A percentile compares a stretch with the other conserved stretches of the same genome.
Evolutionary conservation across 2,888 invertebrate genomes (phyloP).

Genomic region (Apantesis nais): DNA sequence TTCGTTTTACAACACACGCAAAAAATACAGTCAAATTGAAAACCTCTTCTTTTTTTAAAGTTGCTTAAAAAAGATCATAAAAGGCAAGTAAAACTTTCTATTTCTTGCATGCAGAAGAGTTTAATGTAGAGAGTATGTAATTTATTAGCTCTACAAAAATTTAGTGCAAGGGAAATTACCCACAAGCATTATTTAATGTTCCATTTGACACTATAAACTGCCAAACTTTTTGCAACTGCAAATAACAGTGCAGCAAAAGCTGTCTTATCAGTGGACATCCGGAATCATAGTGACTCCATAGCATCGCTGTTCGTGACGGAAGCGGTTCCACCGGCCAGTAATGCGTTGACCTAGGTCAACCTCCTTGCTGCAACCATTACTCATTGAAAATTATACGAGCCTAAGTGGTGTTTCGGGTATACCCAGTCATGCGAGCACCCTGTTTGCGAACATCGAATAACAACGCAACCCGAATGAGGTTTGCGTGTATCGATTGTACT

Average conservation of each 20-base stretch:
- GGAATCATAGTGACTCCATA: constrained; percentile 54
- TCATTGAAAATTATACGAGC: constrained; percentile 82
- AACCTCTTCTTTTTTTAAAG: too few species aligned
- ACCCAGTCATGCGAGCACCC: constrained; percentile 66
- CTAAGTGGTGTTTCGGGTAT: constrained; percentile 82
- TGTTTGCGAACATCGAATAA: constrained; percentile 52
- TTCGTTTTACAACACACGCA: too few species aligned
- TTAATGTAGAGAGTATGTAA: not conserved
- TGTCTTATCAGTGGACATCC: constrained; percentile 39
- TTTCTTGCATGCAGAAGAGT: not conserved
- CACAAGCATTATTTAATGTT: constrained; percentile 27
- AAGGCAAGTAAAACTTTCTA: not conserved
- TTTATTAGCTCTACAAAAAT: not conserved
- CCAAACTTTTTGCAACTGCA: constrained; percentile 33
- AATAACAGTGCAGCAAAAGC: constrained; percentile 29
- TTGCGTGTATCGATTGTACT: constrained; percentile 58
- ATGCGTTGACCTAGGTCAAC: constrained; percentile 79
- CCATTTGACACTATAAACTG: constrained; percentile 34
- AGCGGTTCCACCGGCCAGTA: constrained; percentile 64
- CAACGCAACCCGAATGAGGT: constrained; percentile 51
- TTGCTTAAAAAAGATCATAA: too few species aligned
- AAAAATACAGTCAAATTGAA: too few species aligned
- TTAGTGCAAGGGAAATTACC: constrained; percentile 17
- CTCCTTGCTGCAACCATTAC: constrained; percentile 70
- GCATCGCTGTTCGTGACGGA: constrained; percentile 57